phyloP scores from a whole-genome alignment of 2,888 invertebrate species.

The Tinea trinotella region DNA sequence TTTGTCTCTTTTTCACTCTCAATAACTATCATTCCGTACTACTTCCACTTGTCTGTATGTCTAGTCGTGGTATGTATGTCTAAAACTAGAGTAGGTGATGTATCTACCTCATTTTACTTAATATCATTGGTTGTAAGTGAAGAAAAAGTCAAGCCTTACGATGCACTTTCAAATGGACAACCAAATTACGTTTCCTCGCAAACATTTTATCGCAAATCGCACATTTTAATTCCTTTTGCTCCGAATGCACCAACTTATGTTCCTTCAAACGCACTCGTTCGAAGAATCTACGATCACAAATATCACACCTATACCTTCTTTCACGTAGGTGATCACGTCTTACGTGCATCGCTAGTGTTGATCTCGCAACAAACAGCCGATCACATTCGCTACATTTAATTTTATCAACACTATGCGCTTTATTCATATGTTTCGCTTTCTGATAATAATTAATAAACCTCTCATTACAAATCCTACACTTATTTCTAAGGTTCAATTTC shows the following conservation, averaged over 20 bases:
- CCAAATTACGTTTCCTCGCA: conserved; percentile 27
- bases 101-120: too few species aligned
- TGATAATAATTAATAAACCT: conserved; percentile 63
- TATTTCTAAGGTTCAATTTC: conserved; percentile 43
- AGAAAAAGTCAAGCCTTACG: too few species aligned
- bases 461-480: conserved; percentile 57
- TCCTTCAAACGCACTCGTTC: conserved; percentile 36
- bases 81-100: too few species aligned
- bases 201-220: conserved; percentile 37
- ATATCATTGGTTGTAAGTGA: too few species aligned
- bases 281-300: conserved; percentile 37
- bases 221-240: conserved; percentile 39
- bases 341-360: neutral
- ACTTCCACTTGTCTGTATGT: too few species aligned
- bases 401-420: conserved; percentile 54
- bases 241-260: conserved; percentile 45
- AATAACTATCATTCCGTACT: too few species aligned
- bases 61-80: too few species aligned
- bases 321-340: conserved; percentile 27
- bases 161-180: conserved; percentile 29
- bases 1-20: too few species aligned
- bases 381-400: conserved; percentile 26
- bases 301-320: conserved; percentile 26
- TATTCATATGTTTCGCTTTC: conserved; percentile 59
- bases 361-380: neutral